Percentiles rank a stretch among this genome's conserved stretches.
phyloP scores from a whole-genome alignment of 2,888 invertebrate species.

The Aleiodes testaceus region DNA sequence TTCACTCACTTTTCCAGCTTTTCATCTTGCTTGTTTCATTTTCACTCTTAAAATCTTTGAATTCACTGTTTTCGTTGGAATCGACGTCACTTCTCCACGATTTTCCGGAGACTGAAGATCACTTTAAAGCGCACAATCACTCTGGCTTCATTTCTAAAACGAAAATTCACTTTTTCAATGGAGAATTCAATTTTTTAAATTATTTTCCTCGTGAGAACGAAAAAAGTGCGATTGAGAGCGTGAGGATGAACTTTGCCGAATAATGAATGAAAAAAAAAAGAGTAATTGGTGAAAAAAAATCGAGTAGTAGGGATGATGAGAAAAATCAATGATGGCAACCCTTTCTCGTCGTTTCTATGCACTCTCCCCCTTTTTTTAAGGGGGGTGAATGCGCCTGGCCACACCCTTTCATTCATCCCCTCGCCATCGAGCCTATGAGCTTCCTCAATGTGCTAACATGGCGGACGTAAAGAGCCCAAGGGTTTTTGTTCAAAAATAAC shows the following conservation, averaged over 20 bases:
- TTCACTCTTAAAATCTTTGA: background rate
- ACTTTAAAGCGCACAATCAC: too few species aligned
- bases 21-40: constrained; percentile 22
- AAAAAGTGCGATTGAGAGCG: constrained; percentile 38
- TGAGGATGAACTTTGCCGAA: constrained; percentile 44
- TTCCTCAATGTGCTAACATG: constrained; percentile 32
- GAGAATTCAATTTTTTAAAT: too few species aligned
- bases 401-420: constrained; percentile 57
- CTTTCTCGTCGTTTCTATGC: constrained; percentile 56
- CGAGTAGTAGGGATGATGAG: constrained; percentile 44
- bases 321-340: constrained; percentile 69
- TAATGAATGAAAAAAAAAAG: constrained; percentile 20
- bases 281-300: constrained; percentile 12
- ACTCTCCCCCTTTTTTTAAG: constrained; percentile 53
- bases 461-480: constrained; percentile 41
- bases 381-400: constrained; percentile 44
- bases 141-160: too few species aligned
- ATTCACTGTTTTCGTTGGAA: background rate
- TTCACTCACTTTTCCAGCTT: constrained; percentile 32
- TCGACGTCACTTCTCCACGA: background rate
- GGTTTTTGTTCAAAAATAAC: background rate
- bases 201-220: constrained; percentile 32
- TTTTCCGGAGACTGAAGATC: background rate
- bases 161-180: too few species aligned
- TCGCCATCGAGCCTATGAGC: constrained; percentile 53